Conservation (phyloP, 2,888 invertebrate genomes). For the Phorcus lineatus region DNA sequence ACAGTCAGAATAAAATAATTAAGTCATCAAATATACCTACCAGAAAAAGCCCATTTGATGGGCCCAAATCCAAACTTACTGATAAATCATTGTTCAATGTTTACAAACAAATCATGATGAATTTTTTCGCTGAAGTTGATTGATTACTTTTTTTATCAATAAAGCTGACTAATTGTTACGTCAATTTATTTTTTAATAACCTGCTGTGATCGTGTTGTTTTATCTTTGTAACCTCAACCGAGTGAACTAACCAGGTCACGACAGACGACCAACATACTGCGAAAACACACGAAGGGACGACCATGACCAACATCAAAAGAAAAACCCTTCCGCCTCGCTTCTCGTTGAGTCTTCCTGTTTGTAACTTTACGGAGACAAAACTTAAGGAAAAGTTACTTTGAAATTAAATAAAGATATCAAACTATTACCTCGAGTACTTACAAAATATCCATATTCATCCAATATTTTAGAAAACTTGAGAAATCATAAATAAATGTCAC, state of each 20-base stretch:
- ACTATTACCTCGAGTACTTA: neutral
- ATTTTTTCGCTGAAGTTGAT: neutral
- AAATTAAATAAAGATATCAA: neutral
- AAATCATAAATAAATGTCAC: constrained; percentile 9
- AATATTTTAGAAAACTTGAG: neutral
- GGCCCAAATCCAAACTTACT: too few species aligned
- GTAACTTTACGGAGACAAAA: neutral
- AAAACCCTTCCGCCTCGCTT: constrained; percentile 14
- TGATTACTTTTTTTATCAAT: neutral
- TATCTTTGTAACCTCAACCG: neutral
- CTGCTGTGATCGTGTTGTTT: neutral
- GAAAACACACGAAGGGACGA: neutral
- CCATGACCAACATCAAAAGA: constrained; percentile 8
- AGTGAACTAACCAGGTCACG: neutral
- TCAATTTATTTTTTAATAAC: neutral
- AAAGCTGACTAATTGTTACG: constrained; percentile 16
- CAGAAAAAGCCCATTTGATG: too few species aligned
- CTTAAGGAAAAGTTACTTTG: neutral
- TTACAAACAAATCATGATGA: constrained; percentile 4
- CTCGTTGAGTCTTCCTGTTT: neutral
- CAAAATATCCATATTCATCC: neutral
- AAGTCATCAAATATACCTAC: too few species aligned
- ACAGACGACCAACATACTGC: constrained; percentile 1
- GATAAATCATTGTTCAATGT: neutral
- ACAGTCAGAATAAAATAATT: too few species aligned